These are phyloP conservation scores for Trididemnum nubilum DNA, from an alignment of 23 tunicate species.

Conservation along the genomic window DNA sequence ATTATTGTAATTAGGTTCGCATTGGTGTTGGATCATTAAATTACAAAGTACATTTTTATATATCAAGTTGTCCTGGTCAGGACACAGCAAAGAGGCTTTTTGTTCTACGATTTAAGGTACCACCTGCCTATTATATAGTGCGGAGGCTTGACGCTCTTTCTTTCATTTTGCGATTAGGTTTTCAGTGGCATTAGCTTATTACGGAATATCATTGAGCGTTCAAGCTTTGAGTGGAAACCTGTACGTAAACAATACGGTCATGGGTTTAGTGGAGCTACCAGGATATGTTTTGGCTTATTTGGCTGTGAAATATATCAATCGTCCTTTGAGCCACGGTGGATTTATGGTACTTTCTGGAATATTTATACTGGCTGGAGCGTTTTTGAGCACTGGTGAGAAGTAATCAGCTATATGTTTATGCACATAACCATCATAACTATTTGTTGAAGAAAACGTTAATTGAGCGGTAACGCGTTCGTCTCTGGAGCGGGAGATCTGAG, in stretches of 20 bases:
- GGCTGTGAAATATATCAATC: conserved; percentile 21
- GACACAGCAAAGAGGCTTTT: too few relatives aligned
- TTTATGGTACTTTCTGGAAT: conserved; percentile 36
- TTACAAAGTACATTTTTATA: too few relatives aligned
- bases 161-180: conserved; percentile 24
- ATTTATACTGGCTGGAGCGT: conserved; percentile 26
- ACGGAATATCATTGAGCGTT: conserved; percentile 35
- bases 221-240: conserved; percentile 33
- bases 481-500: too few relatives aligned
- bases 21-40: too few relatives aligned
- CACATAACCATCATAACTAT: too few relatives aligned
- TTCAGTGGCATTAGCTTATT: conserved; percentile 27
- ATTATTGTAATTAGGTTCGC: too few relatives aligned
- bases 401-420: neutral
- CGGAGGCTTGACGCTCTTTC: too few relatives aligned
- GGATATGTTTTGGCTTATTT: conserved; percentile 19
- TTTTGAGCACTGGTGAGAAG: conserved; percentile 26
- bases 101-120: too few relatives aligned
- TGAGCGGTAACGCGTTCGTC: too few relatives aligned
- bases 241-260: conserved; percentile 15
- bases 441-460: too few relatives aligned
- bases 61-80: too few relatives aligned
- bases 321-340: conserved; percentile 34
- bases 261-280: conserved; percentile 32
- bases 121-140: too few relatives aligned